These are phyloP conservation scores for Pseudorasbora parva DNA, from an alignment of 2,113 vertebrate genomes.

Conservation along the genomic window DNA sequence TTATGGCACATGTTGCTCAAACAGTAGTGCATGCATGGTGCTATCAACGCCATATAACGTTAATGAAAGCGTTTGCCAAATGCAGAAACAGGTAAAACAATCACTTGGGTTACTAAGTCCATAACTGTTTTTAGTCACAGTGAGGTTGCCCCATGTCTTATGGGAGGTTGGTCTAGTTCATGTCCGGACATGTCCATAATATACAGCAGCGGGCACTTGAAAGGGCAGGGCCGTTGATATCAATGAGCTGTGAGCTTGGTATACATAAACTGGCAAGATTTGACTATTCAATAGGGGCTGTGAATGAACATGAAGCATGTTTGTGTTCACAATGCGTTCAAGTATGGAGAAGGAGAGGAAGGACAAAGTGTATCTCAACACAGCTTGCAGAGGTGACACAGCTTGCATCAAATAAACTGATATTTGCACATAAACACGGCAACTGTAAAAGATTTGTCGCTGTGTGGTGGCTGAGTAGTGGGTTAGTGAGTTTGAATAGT, in stretches of 20 bases:
- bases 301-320: conserved; percentile 14
- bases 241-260: conserved; percentile 52
- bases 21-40: not conserved
- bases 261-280: conserved; percentile 29
- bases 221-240: conserved; percentile 45
- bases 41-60: not conserved
- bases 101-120: not conserved
- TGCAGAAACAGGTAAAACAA: not conserved
- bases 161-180: not conserved
- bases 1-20: not conserved
- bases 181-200: conserved; percentile 14
- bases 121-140: not conserved
- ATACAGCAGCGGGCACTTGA: not conserved
- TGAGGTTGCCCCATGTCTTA: not conserved
- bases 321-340: not conserved
- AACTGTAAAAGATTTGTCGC: not conserved
- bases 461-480: not conserved
- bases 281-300: not conserved
- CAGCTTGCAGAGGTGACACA: not conserved
- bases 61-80: not conserved
- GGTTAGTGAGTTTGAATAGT: not conserved
- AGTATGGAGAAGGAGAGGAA: conserved; percentile 32
- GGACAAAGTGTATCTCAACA: not conserved
- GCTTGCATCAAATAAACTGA: conserved; percentile 18
- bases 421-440: not conserved